These are phyloP conservation scores for Boulengeromyrus knoepffleri DNA, from an alignment of 2,113 vertebrate genomes.

Conservation along the genomic window DNA sequence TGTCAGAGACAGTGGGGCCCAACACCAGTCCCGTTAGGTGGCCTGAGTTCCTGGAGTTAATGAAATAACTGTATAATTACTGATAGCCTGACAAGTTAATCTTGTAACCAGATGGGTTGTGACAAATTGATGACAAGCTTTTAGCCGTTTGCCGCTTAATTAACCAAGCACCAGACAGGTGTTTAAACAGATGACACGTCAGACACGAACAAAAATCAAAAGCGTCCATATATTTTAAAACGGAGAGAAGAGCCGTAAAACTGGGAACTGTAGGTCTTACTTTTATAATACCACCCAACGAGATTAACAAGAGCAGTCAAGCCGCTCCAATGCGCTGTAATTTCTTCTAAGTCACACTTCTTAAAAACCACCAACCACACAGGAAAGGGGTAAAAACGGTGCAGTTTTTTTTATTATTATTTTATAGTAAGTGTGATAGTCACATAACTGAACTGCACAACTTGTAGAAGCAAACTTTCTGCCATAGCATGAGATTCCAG, in stretches of 20 bases:
- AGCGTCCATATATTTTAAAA: neutral
- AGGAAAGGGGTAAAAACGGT: neutral
- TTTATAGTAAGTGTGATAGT: neutral
- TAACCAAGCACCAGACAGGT: slow-evolving; percentile 6
- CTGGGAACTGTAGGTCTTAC: neutral
- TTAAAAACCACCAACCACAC: neutral
- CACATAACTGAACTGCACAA: neutral
- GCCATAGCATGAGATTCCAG: neutral
- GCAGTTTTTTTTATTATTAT: neutral
- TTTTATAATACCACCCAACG: neutral
- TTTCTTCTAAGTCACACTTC: neutral
- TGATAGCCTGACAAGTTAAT: slow-evolving; percentile 38
- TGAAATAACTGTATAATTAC: slow-evolving; percentile 35
- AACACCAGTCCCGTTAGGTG: slow-evolving; percentile 27
- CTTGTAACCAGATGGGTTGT: slow-evolving; percentile 37
- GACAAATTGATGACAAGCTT: slow-evolving; percentile 32
- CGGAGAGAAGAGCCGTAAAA: neutral
- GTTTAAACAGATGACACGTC: neutral
- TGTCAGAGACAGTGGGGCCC: slow-evolving; percentile 6
- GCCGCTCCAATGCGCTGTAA: neutral
- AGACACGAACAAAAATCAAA: neutral
- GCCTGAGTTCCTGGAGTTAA: slow-evolving; percentile 28
- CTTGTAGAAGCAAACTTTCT: neutral
- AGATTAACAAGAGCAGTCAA: neutral
- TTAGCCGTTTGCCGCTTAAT: slow-evolving; percentile 9